phyloP scores from a whole-genome alignment of 2,113 vertebrate species.

The Neolamprologus ventralis region DNA sequence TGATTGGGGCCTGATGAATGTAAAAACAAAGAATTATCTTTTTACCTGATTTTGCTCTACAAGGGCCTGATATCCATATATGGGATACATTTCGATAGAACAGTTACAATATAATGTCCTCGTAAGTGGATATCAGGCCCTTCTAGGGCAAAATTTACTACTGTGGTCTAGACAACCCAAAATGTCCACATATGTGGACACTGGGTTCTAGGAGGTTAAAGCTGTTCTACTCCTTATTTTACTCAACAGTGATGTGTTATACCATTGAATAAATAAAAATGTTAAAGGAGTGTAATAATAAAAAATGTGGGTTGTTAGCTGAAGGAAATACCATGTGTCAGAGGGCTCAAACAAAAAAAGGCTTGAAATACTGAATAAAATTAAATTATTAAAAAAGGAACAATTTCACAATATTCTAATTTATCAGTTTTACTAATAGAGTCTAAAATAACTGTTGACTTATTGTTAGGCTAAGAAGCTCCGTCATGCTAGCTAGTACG shows the following conservation, averaged over 20 bases:
- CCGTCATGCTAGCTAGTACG: not conserved
- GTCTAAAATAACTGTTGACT: not conserved
- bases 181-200: not conserved
- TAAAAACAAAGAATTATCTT: not conserved
- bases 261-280: not conserved
- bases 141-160: not conserved
- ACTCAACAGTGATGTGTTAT: not conserved
- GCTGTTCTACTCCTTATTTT: not conserved
- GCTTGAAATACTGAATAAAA: not conserved
- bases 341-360: not conserved
- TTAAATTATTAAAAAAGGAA: not conserved
- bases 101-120: not conserved
- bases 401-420: not conserved
- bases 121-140: not conserved
- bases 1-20: not conserved
- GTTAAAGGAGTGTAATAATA: not conserved
- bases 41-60: not conserved
- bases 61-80: not conserved
- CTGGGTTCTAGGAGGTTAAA: not conserved
- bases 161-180: not conserved
- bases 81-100: not conserved
- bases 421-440: not conserved
- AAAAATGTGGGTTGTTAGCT: not conserved
- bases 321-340: not conserved
- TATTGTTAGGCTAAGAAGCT: not conserved